phyloP scores from a whole-genome alignment of 2,797 vertebrate genomes.

The Jordanella pulchra region DNA sequence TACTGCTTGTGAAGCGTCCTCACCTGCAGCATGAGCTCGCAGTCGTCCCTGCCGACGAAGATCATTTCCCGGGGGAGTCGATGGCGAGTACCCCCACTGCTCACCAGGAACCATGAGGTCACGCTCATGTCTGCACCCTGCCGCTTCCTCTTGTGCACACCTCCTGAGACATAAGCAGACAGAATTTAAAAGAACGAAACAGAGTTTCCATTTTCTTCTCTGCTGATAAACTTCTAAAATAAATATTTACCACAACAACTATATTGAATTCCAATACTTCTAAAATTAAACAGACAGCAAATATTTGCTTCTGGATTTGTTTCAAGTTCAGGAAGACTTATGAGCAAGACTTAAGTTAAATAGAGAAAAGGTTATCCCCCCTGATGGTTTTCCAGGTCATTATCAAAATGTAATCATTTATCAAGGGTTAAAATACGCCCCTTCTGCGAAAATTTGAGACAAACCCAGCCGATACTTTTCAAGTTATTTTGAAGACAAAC shows the following conservation, averaged over 20 bases:
- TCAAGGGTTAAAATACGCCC: no score
- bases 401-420: no score
- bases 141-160: slow-evolving; percentile 49
- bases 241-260: neutral
- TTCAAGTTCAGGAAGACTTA: neutral
- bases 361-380: no score
- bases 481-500: no score
- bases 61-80: slow-evolving; percentile 98
- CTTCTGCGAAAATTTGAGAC: no score
- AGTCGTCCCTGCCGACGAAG: slow-evolving; percentile 98
- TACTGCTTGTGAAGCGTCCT: slow-evolving; percentile 35
- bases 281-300: neutral
- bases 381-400: no score
- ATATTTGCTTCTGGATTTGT: neutral
- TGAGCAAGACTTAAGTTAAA: neutral
- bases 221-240: neutral
- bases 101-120: slow-evolving; percentile 99
- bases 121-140: slow-evolving; percentile 87
- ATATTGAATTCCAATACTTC: neutral
- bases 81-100: slow-evolving; percentile 95
- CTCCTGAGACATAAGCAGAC: slow-evolving; percentile 45
- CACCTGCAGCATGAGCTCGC: slow-evolving; percentile 99
- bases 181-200: neutral
- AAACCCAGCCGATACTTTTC: no score
- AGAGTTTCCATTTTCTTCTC: neutral